Conservation (phyloP, 2,113 vertebrate species). For the Macroglossus sobrinus region DNA sequence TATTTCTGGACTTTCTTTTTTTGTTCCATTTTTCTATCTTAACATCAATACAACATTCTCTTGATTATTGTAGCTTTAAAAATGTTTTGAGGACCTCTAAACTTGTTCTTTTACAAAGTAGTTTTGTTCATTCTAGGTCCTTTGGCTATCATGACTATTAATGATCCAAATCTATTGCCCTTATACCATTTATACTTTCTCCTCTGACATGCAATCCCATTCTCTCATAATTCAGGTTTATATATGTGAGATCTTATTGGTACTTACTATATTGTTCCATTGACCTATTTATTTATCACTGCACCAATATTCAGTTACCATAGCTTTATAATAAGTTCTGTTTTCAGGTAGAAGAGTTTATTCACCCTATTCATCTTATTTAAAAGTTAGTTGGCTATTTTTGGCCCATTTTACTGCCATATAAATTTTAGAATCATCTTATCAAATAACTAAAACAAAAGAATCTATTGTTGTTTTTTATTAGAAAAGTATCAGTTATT, state of each 20-base stretch:
- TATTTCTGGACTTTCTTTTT: background rate
- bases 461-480: background rate
- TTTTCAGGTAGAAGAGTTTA: background rate
- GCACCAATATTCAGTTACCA: background rate
- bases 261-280: background rate
- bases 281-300: background rate
- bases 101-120: too few relatives aligned
- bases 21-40: background rate
- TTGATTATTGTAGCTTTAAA: too few relatives aligned
- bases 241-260: background rate
- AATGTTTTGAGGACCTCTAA: too few relatives aligned
- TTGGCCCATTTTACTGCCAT: background rate
- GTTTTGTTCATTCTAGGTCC: background rate
- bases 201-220: background rate
- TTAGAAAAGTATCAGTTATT: background rate
- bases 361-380: background rate
- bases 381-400: background rate
- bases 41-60: background rate
- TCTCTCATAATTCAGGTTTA: background rate
- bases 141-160: background rate
- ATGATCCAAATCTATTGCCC: background rate
- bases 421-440: background rate
- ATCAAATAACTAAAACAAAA: background rate
- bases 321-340: background rate
- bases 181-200: background rate